A percentile compares a stretch with the other conserved stretches of the same genome.
These are phyloP conservation scores for Platycheirus albimanus DNA, from an alignment of 2,888 invertebrate genomes.

Conservation along the genomic window DNA sequence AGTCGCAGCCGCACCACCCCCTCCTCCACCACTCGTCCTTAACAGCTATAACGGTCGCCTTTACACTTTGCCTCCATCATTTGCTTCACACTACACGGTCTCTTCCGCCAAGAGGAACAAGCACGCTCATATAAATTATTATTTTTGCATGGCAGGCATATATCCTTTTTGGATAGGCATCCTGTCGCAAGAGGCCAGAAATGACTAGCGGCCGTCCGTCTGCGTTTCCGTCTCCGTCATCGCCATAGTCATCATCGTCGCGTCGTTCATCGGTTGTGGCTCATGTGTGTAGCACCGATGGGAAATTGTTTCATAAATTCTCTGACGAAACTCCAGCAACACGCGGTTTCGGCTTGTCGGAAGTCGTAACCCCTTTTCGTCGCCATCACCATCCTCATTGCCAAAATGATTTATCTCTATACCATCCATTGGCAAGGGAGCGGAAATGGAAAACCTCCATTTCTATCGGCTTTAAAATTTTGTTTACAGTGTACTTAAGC, in stretches of 20 bases:
- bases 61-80: conserved; percentile 18
- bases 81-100: neutral
- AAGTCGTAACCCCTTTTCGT: conserved; percentile 42
- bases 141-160: conserved; percentile 54
- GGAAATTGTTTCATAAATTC: conserved; percentile 72
- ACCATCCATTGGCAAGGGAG: no score
- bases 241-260: no score
- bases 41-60: conserved; percentile 4
- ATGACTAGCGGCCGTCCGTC: conserved; percentile 26
- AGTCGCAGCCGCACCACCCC: neutral
- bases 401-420: conserved; percentile 62
- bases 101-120: conserved; percentile 7
- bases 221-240: conserved; percentile 6
- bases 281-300: conserved; percentile 44
- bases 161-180: conserved; percentile 37
- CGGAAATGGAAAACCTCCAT: neutral
- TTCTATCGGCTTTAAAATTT: conserved; percentile 52
- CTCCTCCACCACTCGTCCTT: no score
- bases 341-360: conserved; percentile 57
- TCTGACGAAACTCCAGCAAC: conserved; percentile 57
- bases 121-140: conserved; percentile 57
- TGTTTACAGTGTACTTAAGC: conserved; percentile 61
- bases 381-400: conserved; percentile 42
- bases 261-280: neutral
- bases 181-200: conserved; percentile 51